Evolutionary conservation across 2,888 invertebrate species (phyloP).

Genomic region (Yponomeuta sedellus): DNA sequence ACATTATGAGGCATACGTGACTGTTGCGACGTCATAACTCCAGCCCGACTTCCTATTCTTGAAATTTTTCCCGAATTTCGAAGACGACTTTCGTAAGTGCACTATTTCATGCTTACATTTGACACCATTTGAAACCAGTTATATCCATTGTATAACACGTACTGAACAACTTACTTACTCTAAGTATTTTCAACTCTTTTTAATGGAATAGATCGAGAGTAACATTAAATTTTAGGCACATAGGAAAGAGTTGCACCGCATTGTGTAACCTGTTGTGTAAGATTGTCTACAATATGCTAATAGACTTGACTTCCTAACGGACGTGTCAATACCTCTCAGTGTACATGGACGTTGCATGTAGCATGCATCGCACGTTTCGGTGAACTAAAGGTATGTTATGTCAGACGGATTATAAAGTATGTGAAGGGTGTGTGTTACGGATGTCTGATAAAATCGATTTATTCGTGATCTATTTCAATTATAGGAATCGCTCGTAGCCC

Average conservation of each 20-base stretch:
- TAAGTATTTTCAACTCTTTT: slow-evolving; percentile 10
- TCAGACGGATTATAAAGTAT: not conserved
- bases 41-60: too few species aligned
- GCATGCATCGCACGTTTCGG: slow-evolving; percentile 1
- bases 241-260: slow-evolving; percentile 47
- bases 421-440: not conserved
- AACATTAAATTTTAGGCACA: slow-evolving; percentile 43
- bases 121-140: too few species aligned
- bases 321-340: slow-evolving; percentile 45
- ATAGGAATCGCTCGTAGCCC: too few species aligned
- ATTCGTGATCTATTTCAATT: too few species aligned
- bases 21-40: too few species aligned
- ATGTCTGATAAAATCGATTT: too few species aligned
- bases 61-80: too few species aligned
- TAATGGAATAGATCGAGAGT: slow-evolving; percentile 61
- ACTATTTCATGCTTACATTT: too few species aligned
- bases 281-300: slow-evolving; percentile 52
- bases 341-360: slow-evolving; percentile 21
- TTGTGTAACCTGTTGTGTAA: slow-evolving; percentile 62
- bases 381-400: not conserved
- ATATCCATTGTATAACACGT: too few species aligned
- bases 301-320: slow-evolving; percentile 64
- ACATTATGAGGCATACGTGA: too few species aligned
- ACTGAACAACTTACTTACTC: too few species aligned
- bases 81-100: too few species aligned